These are phyloP conservation scores for Acipenser ruthenus DNA, from an alignment of 2,797 vertebrate species.

Conservation along the genomic window DNA sequence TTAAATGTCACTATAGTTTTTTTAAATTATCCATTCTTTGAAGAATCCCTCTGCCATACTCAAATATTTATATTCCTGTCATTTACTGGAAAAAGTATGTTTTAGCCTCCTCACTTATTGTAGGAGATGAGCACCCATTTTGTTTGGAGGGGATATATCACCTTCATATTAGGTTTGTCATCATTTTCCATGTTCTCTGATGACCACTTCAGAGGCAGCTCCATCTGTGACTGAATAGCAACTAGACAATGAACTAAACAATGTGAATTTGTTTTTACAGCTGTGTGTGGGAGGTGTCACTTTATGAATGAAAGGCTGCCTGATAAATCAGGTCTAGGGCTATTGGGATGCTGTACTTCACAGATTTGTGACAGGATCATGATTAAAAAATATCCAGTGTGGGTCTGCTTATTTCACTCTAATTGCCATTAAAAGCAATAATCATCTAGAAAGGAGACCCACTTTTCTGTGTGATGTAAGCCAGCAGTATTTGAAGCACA, in stretches of 20 bases:
- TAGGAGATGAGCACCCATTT: neutral
- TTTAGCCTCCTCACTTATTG: too few species aligned
- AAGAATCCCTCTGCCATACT: too few species aligned
- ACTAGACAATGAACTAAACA: constrained; percentile 1
- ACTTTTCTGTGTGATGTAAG: too few species aligned
- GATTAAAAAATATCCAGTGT: neutral
- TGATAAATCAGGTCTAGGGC: constrained; percentile 1
- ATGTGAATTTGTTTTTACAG: constrained; percentile 6
- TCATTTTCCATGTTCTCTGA: constrained; percentile 5
- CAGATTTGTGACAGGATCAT: neutral
- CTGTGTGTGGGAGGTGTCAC: constrained; percentile 11
- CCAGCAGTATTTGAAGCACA: too few species aligned
- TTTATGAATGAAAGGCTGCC: constrained; percentile 10
- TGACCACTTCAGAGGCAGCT: constrained; percentile 1
- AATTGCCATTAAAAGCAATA: constrained; percentile 4
- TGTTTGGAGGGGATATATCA: neutral
- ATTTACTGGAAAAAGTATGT: too few species aligned
- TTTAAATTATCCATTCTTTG: too few species aligned
- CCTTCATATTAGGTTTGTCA: neutral
- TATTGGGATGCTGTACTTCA: neutral
- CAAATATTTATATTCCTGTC: too few species aligned
- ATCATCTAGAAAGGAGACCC: neutral
- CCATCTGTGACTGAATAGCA: constrained; percentile 4
- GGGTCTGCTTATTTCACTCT: constrained; percentile 2
- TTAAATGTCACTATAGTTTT: too few species aligned